Evolutionary conservation across 2,113 vertebrate genomes (phyloP).

Genomic region (Hippocampus comes): DNA sequence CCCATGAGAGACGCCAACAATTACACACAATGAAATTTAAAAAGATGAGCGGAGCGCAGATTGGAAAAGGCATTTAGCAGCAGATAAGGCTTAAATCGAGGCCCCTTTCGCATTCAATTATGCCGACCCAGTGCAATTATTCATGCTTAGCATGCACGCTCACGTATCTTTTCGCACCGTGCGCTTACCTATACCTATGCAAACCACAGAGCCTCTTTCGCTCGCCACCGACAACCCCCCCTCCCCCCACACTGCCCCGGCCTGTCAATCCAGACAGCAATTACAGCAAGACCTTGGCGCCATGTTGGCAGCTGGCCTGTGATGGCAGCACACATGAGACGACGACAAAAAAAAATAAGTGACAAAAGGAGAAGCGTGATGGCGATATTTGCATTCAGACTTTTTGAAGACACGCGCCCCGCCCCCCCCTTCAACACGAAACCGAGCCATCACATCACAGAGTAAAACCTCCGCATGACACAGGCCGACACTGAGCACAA

Average conservation of each 20-base stretch:
- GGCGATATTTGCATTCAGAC: background rate
- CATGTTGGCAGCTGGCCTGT: conserved; percentile 4
- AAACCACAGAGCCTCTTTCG: background rate
- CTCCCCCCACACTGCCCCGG: conserved; percentile 29
- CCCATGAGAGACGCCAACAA: conserved; percentile 18
- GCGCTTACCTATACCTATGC: background rate
- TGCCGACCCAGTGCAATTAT: conserved; percentile 35
- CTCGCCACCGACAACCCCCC: conserved; percentile 2
- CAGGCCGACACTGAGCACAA: too few relatives aligned
- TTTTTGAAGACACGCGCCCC: too few relatives aligned
- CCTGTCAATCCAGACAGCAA: conserved; percentile 44
- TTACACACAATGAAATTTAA: conserved; percentile 25
- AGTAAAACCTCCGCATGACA: too few relatives aligned
- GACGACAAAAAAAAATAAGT: background rate
- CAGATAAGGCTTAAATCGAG: conserved; percentile 37
- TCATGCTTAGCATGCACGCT: conserved; percentile 39
- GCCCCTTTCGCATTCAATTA: conserved; percentile 26
- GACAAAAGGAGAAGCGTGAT: background rate
- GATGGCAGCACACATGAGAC: background rate
- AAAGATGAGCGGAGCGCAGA: background rate
- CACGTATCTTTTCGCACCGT: conserved; percentile 30
- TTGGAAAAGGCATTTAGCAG: conserved; percentile 17
- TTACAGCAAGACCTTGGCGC: conserved; percentile 31
- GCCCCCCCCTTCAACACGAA: too few relatives aligned
- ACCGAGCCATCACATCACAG: too few relatives aligned